A percentile compares a stretch with the other conserved stretches of the same genome.
These are phyloP conservation scores for Drosophila setosimentum DNA, from an alignment of 2,888 invertebrate species.

Conservation along the genomic window DNA sequence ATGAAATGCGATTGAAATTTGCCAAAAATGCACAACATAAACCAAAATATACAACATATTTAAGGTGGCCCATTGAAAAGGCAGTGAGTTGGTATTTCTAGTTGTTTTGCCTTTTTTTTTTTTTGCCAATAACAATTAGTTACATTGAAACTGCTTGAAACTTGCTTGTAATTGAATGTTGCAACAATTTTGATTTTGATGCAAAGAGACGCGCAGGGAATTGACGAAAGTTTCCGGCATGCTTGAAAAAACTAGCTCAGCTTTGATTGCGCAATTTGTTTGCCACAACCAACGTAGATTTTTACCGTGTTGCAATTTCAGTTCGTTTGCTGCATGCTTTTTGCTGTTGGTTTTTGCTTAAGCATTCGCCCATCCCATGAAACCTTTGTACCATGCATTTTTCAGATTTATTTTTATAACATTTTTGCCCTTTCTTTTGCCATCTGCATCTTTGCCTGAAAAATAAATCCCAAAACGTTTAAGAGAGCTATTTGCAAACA, in stretches of 20 bases:
- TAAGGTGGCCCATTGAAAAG: constrained; percentile 2
- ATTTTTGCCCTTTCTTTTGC: constrained; percentile 5
- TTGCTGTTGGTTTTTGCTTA: constrained; percentile 15
- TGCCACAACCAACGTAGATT: constrained; percentile 40
- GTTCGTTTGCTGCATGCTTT: constrained; percentile 25
- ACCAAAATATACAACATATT: constrained; percentile 16
- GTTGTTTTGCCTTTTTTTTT: not conserved
- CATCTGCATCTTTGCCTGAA: constrained; percentile 21
- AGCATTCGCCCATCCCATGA: not conserved
- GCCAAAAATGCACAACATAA: constrained; percentile 26
- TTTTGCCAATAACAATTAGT: constrained; percentile 49
- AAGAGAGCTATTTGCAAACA: constrained; percentile 35
- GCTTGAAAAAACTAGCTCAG: constrained; percentile 49
- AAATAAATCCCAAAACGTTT: constrained; percentile 23
- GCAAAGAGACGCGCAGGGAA: constrained; percentile 30
- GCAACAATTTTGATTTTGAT: constrained; percentile 64
- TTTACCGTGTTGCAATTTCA: constrained; percentile 21
- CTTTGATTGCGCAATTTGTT: constrained; percentile 78
- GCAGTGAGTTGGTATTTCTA: constrained; percentile 1
- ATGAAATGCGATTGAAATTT: constrained; percentile 71
- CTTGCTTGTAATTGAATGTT: constrained; percentile 68
- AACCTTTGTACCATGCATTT: constrained; percentile 17
- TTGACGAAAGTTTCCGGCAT: constrained; percentile 26
- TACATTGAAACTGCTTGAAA: constrained; percentile 19
- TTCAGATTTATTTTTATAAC: constrained; percentile 1